A percentile compares a stretch with the other conserved stretches of the same genome.
Conservation (phyloP, 2,113 vertebrate species). For the Nycticorax nycticorax region DNA sequence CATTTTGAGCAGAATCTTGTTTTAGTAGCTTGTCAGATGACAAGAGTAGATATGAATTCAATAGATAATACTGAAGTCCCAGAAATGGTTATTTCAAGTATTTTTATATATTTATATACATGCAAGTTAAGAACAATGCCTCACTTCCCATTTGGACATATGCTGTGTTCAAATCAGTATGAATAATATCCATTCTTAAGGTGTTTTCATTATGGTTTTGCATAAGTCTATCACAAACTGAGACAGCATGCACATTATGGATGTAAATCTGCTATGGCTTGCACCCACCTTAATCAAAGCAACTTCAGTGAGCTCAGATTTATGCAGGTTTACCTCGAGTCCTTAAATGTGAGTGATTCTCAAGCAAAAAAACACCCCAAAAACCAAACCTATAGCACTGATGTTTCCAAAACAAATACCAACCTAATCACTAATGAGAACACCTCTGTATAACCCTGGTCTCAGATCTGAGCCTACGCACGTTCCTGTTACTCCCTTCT, state of each 20-base stretch:
- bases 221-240: neutral
- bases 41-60: constrained; percentile 57
- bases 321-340: neutral
- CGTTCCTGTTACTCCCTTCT: rapidly evolving
- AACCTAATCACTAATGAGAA: neutral
- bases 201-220: constrained; percentile 14
- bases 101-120: neutral
- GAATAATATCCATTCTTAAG: neutral
- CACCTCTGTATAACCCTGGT: neutral
- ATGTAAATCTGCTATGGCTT: neutral
- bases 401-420: neutral
- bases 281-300: neutral
- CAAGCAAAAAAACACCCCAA: neutral
- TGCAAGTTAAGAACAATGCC: neutral
- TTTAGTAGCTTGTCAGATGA: constrained; percentile 65
- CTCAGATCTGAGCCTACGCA: neutral
- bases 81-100: constrained; percentile 41
- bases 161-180: neutral
- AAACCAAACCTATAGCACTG: neutral
- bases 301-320: neutral
- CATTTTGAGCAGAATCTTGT: constrained; percentile 43
- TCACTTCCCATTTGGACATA: neutral
- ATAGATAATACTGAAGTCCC: neutral
- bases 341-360: neutral
- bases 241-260: neutral